phyloP scores from a whole-genome alignment of 2,797 vertebrate genomes.

The Arremon brunneinucha region DNA sequence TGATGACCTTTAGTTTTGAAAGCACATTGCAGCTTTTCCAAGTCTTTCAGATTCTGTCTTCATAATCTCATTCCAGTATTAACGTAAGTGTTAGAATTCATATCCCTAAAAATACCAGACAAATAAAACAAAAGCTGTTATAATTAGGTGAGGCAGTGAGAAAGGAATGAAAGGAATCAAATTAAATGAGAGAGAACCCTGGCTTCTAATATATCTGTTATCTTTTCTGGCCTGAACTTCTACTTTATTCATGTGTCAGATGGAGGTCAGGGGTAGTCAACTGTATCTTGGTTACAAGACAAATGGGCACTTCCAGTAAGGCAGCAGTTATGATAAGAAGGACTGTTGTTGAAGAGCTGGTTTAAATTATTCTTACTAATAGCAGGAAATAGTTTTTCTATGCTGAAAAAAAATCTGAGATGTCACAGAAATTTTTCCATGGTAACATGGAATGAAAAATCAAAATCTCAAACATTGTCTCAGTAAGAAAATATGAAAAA shows the following conservation, averaged over 20 bases:
- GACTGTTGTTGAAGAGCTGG: not conserved
- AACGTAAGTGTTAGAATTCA: not conserved
- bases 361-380: not conserved
- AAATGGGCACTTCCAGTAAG: not conserved
- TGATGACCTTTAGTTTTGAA: not conserved
- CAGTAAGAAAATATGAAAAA: not conserved
- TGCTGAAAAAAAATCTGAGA: not conserved
- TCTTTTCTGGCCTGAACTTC: not conserved
- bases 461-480: not conserved
- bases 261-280: not conserved
- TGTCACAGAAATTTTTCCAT: not conserved
- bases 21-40: conserved; percentile 5
- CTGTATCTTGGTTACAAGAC: not conserved
- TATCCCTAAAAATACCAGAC: conserved; percentile 62
- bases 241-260: not conserved
- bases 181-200: not conserved
- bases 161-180: not conserved
- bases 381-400: not conserved
- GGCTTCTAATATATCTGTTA: not conserved
- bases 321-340: not conserved
- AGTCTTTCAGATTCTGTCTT: conserved; percentile 34
- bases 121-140: conserved; percentile 30
- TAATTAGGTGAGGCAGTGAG: not conserved
- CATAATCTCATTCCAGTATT: conserved; percentile 8
- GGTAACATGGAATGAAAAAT: not conserved